These are phyloP conservation scores for Acropora yongei DNA, from an alignment of 64 coral and sea anemone species.

Conservation along the genomic window DNA sequence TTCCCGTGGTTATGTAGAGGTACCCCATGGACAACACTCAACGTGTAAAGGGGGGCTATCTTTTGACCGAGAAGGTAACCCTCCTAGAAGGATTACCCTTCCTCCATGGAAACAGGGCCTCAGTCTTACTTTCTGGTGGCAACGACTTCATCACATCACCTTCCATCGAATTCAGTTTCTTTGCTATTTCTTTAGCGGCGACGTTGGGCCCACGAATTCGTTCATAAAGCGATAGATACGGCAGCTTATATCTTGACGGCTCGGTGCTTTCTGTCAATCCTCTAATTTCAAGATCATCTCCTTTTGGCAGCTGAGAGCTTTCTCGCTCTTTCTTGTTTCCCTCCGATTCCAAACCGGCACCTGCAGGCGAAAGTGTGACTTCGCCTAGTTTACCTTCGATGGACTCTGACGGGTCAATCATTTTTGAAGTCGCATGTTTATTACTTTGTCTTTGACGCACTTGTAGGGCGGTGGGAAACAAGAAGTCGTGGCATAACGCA, in stretches of 20 bases:
- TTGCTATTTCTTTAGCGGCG: constrained; percentile 42
- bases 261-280: too few relatives aligned
- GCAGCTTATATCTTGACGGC: constrained; percentile 16
- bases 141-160: constrained; percentile 45
- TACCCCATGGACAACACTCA: too few relatives aligned
- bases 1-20: too few relatives aligned
- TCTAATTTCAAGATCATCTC: not conserved
- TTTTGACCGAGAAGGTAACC: not conserved
- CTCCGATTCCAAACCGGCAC: not conserved
- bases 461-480: constrained; percentile 31
- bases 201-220: constrained; percentile 30
- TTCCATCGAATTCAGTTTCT: constrained; percentile 42
- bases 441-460: not conserved
- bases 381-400: not conserved
- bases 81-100: too few relatives aligned
- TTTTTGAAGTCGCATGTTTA: not conserved
- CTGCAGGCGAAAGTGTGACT: not conserved
- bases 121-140: constrained; percentile 60
- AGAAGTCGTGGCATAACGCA: constrained; percentile 59
- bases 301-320: not conserved
- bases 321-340: constrained; percentile 4
- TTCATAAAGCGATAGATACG: constrained; percentile 68
- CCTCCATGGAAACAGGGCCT: not conserved
- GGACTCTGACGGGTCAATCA: not conserved
- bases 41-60: not conserved